Base-by-base conservation (phyloP, 2,797 vertebrate genomes). In the Hafferia zeledoni region DNA sequence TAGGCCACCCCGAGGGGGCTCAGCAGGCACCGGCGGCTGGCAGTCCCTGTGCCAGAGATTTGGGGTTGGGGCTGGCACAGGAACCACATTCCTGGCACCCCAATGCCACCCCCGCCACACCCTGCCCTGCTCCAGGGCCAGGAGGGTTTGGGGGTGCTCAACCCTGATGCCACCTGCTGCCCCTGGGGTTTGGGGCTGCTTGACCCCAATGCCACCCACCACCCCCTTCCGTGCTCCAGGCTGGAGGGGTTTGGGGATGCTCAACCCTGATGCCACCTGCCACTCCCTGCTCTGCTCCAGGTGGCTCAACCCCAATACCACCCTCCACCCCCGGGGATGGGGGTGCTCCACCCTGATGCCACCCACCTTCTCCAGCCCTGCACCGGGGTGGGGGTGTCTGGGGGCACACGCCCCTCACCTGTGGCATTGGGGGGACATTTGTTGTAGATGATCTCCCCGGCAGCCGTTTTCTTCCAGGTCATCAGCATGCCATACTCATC, bases 11-110 rank as follows among this genome's bases (percentile, higher is more conserved):
- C 99, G 17, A 99, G 99, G 98, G 98, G 98, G 97, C 99, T 99
- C 98, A 99, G 99, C 98, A 99, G 98, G 98, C 99, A 99, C 97
- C 98, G 99, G 98, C 99, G 99, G 98, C 99, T 99, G 98, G 99
- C 99, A 95, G 99, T 99, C 94, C 99, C 99, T 99, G 87, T 1
- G 2, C 1, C 1, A 15, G 37, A 69, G 55, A 70, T 30, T 3
- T 11, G 24, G 33, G 67, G 7, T 69, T 0, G 17, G 27, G 4
- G 2, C 12, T 7, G 4, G 64, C 27, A 7, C 2, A 0, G 70
- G 23, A 10, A 43, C 23, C 8, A 0, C 43, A 5, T 13, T 5
- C 5, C 41, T 8, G 3, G 43, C 43, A 19, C 50, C 25, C 43
- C 2, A 0, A 0, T 20, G 52, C 15, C 88, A 57, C 35, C 56